phyloP scores from a whole-genome alignment of 2,888 invertebrate genomes.

The Drosophila siamana region DNA sequence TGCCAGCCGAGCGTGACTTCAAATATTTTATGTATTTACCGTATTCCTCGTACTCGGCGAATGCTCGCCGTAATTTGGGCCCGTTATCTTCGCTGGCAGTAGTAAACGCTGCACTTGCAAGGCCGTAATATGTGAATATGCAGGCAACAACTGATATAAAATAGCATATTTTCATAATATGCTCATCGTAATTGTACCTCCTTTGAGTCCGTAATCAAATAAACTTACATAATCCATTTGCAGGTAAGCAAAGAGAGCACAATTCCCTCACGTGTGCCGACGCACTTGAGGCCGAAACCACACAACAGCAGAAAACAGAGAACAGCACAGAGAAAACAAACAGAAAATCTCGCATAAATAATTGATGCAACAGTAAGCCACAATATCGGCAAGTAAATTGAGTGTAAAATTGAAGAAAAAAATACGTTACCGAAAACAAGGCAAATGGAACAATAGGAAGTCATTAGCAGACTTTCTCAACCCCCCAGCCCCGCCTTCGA shows the following conservation, averaged over 20 bases:
- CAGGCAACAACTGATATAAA: constrained; percentile 5
- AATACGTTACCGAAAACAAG: constrained; percentile 30
- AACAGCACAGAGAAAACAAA: constrained; percentile 31
- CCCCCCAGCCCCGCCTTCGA: no score
- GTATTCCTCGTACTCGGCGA: constrained; percentile 43
- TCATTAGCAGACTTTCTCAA: constrained; percentile 69
- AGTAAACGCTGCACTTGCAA: constrained; percentile 1
- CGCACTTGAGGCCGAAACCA: not conserved
- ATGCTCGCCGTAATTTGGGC: constrained; percentile 64
- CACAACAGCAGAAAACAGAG: no score
- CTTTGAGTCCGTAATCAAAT: constrained; percentile 17
- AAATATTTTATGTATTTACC: constrained; percentile 37
- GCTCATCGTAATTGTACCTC: constrained; percentile 14
- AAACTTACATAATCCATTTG: constrained; percentile 15
- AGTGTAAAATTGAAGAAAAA: constrained; percentile 63
- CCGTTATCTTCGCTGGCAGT: constrained; percentile 12
- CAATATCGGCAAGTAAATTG: constrained; percentile 55
- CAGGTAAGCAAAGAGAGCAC: constrained; percentile 7
- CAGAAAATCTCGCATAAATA: constrained; percentile 61
- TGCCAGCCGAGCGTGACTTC: constrained; percentile 34
- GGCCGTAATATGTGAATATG: constrained; percentile 22
- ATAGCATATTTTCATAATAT: no score
- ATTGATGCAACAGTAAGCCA: constrained; percentile 58
- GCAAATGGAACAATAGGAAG: constrained; percentile 63
- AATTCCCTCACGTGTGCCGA: constrained; percentile 29